phyloP scores from a whole-genome alignment of 1,140 invertebrate species.

The Pogonus chalceus region DNA sequence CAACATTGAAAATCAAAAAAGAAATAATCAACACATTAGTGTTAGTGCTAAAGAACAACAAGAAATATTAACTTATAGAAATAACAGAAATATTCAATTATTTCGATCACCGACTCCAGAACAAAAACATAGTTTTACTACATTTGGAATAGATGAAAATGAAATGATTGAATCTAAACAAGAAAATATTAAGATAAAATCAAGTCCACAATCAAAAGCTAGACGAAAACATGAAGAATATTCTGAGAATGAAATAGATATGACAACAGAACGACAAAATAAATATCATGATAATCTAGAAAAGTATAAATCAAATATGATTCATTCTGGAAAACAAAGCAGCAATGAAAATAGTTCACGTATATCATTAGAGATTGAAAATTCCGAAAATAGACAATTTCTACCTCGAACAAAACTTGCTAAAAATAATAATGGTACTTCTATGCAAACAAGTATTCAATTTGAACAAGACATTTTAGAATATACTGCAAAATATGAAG shows the following conservation, averaged over 20 bases:
- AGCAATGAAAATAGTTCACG: conserved; percentile 28
- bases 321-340: background rate
- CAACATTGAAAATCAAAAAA: conserved; percentile 21
- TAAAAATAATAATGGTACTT: conserved; percentile 39
- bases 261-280: background rate
- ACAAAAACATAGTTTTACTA: conserved; percentile 27
- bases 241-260: background rate
- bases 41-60: background rate
- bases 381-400: conserved; percentile 45
- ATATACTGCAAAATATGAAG: conserved; percentile 41
- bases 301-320: background rate
- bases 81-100: background rate
- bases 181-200: background rate
- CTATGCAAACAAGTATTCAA: conserved; percentile 25
- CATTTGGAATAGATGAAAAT: conserved; percentile 25
- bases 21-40: conserved; percentile 11
- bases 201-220: background rate
- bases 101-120: conserved; percentile 10
- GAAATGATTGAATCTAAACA: background rate
- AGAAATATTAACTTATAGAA: conserved; percentile 1
- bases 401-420: conserved; percentile 60
- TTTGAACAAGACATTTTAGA: conserved; percentile 33
- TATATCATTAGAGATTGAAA: conserved; percentile 39
- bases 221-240: background rate
- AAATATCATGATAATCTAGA: background rate